Percentiles rank a stretch among this genome's conserved stretches.
phyloP scores from a whole-genome alignment of 2,888 invertebrate species.

The Diaperis boleti region DNA sequence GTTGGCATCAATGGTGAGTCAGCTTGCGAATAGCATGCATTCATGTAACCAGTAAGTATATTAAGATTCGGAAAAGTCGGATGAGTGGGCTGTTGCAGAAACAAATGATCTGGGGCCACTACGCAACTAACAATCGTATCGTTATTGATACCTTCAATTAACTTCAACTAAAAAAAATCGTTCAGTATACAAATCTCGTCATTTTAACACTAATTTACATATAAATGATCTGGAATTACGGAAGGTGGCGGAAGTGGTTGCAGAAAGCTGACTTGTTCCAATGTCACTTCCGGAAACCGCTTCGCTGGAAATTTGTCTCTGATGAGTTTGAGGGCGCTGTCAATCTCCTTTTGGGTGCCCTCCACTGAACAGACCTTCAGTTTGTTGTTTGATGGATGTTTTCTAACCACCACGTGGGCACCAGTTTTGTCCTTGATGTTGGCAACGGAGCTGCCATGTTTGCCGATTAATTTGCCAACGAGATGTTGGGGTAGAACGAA shows the following conservation, averaged over 20 bases:
- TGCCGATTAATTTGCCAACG: conserved; percentile 90
- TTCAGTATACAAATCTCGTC: conserved; percentile 10
- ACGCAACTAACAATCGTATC: conserved; percentile 92
- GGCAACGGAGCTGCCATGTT: conserved; percentile 84
- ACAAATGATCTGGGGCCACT: conserved; percentile 89
- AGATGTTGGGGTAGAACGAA: conserved; percentile 81
- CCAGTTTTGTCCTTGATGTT: conserved; percentile 83
- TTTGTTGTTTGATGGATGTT: conserved; percentile 78
- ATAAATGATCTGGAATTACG: conserved; percentile 60
- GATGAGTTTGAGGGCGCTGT: conserved; percentile 85
- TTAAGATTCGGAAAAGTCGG: conserved; percentile 90
- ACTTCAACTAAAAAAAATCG: conserved; percentile 72
- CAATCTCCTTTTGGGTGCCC: conserved; percentile 78
- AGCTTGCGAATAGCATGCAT: conserved; percentile 81
- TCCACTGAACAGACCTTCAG: conserved; percentile 79
- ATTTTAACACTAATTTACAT: conserved; percentile 58
- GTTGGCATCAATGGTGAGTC: conserved; percentile 85
- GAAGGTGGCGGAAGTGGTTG: conserved; percentile 60
- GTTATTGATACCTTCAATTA: conserved; percentile 93
- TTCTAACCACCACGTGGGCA: conserved; percentile 83
- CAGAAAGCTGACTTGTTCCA: conserved; percentile 71
- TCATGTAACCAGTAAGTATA: conserved; percentile 85
- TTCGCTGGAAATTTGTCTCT: conserved; percentile 86
- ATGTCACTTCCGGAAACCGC: conserved; percentile 83
- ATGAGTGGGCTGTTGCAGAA: conserved; percentile 95